Percentiles rank a stretch among this genome's conserved stretches.
Evolutionary conservation across 64 coral and sea anemone genomes (phyloP).

Genomic region (Stichodactyla mertensii): DNA sequence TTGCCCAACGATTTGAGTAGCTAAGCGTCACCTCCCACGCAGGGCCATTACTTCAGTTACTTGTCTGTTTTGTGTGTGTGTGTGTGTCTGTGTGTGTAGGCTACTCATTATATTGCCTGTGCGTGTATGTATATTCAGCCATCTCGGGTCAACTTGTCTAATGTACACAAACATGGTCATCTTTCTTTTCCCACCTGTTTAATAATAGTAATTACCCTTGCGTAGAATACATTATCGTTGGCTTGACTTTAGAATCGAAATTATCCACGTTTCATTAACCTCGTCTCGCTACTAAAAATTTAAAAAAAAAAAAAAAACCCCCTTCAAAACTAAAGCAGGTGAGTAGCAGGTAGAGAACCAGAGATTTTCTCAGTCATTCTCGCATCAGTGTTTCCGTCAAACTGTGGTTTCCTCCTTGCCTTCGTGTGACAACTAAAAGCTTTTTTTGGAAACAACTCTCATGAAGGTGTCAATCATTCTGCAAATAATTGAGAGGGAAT

Average conservation of each 20-base stretch:
- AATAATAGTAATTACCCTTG: background rate
- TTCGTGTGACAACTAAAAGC: background rate
- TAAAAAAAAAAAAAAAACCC: too few relatives aligned
- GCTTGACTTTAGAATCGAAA: background rate
- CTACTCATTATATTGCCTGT: too few relatives aligned
- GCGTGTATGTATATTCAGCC: too few relatives aligned
- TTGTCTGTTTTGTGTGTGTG: too few relatives aligned
- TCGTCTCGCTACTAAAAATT: background rate
- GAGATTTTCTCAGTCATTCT: background rate
- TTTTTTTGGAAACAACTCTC: background rate
- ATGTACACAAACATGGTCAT: background rate
- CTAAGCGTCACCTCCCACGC: too few relatives aligned
- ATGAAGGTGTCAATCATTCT: background rate
- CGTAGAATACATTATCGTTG: background rate
- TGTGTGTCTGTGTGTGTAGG: too few relatives aligned
- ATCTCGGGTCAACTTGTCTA: background rate
- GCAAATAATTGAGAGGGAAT: background rate
- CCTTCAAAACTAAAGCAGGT: background rate
- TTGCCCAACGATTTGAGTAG: too few relatives aligned
- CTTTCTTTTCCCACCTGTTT: background rate
- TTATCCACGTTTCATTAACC: background rate
- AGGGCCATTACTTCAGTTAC: background rate
- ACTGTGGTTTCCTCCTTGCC: background rate
- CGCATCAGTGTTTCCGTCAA: background rate
- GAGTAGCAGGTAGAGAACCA: background rate